Evolutionary conservation across 1,140 invertebrate species (phyloP), one percentile per base, ranked within the genome.

Genomic region (Nasonia longicornis): DNA sequence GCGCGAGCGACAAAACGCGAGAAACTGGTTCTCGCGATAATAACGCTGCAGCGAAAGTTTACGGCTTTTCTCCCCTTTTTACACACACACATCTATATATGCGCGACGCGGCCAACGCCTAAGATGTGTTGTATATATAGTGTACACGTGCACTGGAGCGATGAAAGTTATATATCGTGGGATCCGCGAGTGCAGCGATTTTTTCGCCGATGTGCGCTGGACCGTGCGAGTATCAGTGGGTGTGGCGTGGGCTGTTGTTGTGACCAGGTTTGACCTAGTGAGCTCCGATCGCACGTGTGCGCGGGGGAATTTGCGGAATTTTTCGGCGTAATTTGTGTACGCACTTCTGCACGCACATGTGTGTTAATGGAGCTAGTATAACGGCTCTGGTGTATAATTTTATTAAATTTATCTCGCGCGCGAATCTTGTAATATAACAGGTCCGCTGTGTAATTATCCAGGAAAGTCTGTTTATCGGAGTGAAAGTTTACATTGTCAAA

Each of bases 101-200:
- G 8, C 38, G 10, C 38, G 10, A 8, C 52, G 58, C 52, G 35
- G 45, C 77, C 58, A 67, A 70, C 63, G n/a, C 75, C 80, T 82
- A 82, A 81, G 80, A 77, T 64, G 12, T 20, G 11, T 52, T 52
- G 11, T 20, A 52, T 52, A 52, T 52, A 52, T 52, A 20, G 26
- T 20, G 2, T n/a, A 58, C 3, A 58, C 4, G 20, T 58, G 58
- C 11, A 26, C 4, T 35, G 31, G 3, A 35, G 26, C 64, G 77
- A 84, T 85, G 84, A 85, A 86, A 86, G 84, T 86, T 73, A 26
- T 26, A 26, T 26, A 85, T 79, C 73, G 66, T 78, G 72, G 67
- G 20, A 58, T 16, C 52, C 52, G 52, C 14, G 52, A 58, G 52
- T 58, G 26, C 26, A 26, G 26, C 26, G 20, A 3, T 58, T 58